These are phyloP conservation scores for Drosophila elegans DNA, from an alignment of 1,140 invertebrate species.

Conservation along the genomic window DNA sequence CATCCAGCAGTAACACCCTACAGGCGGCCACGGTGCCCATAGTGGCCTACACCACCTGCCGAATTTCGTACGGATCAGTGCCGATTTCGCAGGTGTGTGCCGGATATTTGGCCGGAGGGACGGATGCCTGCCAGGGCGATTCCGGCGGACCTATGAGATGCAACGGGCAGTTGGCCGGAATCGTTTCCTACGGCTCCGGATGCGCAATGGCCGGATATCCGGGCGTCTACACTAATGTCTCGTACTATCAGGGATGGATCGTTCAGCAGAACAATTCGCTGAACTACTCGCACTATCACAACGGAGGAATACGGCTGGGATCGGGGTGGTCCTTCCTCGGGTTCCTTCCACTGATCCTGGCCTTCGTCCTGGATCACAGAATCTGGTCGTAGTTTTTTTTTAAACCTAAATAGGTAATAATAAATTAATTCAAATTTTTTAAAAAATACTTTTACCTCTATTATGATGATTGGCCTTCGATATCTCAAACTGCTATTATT, in stretches of 20 bases:
- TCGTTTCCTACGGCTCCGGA: conserved; percentile 87
- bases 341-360: conserved; percentile 6
- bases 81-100: conserved; percentile 54
- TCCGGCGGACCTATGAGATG: conserved; percentile 79
- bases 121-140: conserved; percentile 82
- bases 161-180: conserved; percentile 81
- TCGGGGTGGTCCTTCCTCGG: background rate
- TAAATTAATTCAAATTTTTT: conserved; percentile 6
- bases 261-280: conserved; percentile 47
- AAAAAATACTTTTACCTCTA: background rate
- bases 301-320: background rate
- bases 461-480: too few species aligned
- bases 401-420: conserved; percentile 1
- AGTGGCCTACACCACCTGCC: conserved; percentile 32
- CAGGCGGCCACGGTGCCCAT: conserved; percentile 50
- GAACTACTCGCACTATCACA: conserved; percentile 53
- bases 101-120: conserved; percentile 50
- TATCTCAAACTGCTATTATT: too few species aligned
- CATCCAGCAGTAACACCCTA: conserved; percentile 24
- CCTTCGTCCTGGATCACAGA: conserved; percentile 3
- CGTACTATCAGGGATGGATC: conserved; percentile 86
- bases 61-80: conserved; percentile 19
- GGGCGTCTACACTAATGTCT: conserved; percentile 89
- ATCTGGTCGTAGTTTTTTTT: conserved; percentile 1
- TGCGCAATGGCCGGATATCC: conserved; percentile 86